Conservation (phyloP, 2,888 invertebrate species). For the Eristalis arbustorum region DNA sequence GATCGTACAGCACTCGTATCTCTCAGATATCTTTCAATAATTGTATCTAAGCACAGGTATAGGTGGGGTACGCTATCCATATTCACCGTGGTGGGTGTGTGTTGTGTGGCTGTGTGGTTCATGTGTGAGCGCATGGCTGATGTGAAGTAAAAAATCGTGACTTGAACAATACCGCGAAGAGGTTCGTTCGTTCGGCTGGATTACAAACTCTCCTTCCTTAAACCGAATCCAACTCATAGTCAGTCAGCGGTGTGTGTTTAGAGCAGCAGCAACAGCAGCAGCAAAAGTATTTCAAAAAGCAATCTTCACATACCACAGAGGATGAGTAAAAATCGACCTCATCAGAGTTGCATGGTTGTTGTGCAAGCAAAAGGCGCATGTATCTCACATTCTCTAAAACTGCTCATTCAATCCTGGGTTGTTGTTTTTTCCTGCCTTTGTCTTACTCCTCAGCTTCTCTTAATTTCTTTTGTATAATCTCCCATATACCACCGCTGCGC, state of each 20-base stretch:
- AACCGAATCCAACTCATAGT: conserved; percentile 61
- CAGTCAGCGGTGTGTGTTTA: conserved; percentile 66
- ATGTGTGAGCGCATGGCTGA: conserved; percentile 44
- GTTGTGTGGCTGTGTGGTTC: too few species aligned
- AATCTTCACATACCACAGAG: conserved; percentile 66
- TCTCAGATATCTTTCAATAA: conserved; percentile 68
- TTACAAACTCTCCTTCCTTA: conserved; percentile 58
- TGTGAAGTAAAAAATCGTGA: conserved; percentile 77
- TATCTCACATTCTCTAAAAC: conserved; percentile 62
- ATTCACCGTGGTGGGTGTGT: conserved; percentile 27
- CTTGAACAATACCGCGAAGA: conserved; percentile 79
- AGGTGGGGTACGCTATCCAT: conserved; percentile 38
- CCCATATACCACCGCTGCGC: conserved; percentile 61
- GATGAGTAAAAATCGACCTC: conserved; percentile 63
- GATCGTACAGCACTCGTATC: conserved; percentile 53
- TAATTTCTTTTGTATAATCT: conserved; percentile 44
- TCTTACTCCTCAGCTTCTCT: conserved; percentile 5
- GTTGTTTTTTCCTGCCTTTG: not conserved
- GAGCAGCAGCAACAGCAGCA: conserved; percentile 20
- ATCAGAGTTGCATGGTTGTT: conserved; percentile 44
- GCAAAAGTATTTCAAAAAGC: conserved; percentile 60
- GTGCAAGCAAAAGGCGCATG: conserved; percentile 58
- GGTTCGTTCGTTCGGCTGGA: conserved; percentile 74
- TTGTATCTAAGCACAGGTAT: conserved; percentile 67
- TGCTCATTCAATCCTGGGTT: not conserved